Evolutionary conservation across 2,113 vertebrate species (phyloP), one percentile per base, ranked within the genome.

Genomic region (Colius striatus): DNA sequence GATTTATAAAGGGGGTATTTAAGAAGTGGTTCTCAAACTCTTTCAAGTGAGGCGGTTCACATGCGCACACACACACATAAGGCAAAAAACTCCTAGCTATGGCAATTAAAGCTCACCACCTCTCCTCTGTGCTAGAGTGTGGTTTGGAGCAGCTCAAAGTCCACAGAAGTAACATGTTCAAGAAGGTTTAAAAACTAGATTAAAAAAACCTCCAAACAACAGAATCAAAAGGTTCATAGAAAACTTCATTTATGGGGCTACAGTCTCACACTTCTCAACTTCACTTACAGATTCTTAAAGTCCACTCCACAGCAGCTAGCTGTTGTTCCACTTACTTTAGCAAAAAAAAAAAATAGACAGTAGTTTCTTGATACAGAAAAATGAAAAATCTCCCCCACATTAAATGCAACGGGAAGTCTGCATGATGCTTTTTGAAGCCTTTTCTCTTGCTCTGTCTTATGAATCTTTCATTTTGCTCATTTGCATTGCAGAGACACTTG

Each of bases 401-500:
- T 92, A 94, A 91, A 95, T 8, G 86, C 89, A 94, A 86, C 55
- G 84, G 82, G 77, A 94, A 95, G 78, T 14, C 84, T 92, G 76
- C 63, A 73, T 80, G 87, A 94, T 86, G 88, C 73, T 95, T 95
- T 96, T 95, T 97, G 95, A 97, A 96, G 95, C 72, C 71, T 93
- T 71, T 80, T 94, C 92, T 93, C 83, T 89, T 77, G 55, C 82
- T 84, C 87, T 80, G 58, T 80, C 96, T 97, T 95, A 97, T 95
- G 91, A 96, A 97, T 97, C 85, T 96, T 96, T 96, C 92, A 97
- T 97, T 96, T 86, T 84, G 55, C 79, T 96, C 90, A 96, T 96
- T 93, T 94, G 89, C 91, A 96, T 95, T 10, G 45, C 74, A 96
- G 89, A 96, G 74, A 72, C 87, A 90, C 15, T 94, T 94, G 91